A percentile compares a stretch with the other conserved stretches of the same genome.
Conservation (phyloP, 1,140 invertebrate genomes). For the Sycobia sp. region DNA sequence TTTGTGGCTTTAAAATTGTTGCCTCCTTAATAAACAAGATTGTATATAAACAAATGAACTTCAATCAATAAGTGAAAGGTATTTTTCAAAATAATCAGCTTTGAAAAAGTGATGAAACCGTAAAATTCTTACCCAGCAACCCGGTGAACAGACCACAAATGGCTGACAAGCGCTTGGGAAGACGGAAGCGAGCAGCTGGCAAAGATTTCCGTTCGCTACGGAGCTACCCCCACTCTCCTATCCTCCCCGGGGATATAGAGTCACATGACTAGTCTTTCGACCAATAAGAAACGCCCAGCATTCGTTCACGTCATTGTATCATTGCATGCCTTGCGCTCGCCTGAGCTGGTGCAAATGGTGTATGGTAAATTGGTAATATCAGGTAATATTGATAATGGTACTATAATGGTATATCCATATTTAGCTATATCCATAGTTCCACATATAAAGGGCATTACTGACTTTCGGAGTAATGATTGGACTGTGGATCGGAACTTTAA, state of each 20-base stretch:
- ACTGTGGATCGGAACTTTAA: too few relatives aligned
- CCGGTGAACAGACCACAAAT: slow-evolving; percentile 57
- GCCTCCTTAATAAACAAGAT: neutral
- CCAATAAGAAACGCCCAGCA: slow-evolving; percentile 24
- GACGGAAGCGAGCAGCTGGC: slow-evolving; percentile 55
- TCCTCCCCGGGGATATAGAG: slow-evolving; percentile 4
- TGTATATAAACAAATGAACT: too few relatives aligned
- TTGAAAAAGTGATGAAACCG: neutral
- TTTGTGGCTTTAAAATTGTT: neutral
- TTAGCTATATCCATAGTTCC: too few relatives aligned
- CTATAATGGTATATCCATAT: too few relatives aligned
- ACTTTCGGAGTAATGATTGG: too few relatives aligned
- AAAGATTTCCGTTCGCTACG: slow-evolving; percentile 42
- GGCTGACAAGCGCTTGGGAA: slow-evolving; percentile 56
- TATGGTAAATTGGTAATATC: too few relatives aligned
- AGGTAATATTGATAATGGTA: too few relatives aligned
- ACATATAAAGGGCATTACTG: too few relatives aligned
- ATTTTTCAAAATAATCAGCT: too few relatives aligned
- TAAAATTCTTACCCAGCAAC: slow-evolving; percentile 46
- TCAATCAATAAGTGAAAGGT: too few relatives aligned
- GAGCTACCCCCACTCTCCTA: slow-evolving; percentile 2
- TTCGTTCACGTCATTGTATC: neutral
- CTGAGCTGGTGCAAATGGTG: neutral
- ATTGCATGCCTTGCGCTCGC: slow-evolving; percentile 17
- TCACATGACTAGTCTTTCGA: slow-evolving; percentile 32